Conservation (phyloP, 2,113 vertebrate species). For the Clarias magur region DNA sequence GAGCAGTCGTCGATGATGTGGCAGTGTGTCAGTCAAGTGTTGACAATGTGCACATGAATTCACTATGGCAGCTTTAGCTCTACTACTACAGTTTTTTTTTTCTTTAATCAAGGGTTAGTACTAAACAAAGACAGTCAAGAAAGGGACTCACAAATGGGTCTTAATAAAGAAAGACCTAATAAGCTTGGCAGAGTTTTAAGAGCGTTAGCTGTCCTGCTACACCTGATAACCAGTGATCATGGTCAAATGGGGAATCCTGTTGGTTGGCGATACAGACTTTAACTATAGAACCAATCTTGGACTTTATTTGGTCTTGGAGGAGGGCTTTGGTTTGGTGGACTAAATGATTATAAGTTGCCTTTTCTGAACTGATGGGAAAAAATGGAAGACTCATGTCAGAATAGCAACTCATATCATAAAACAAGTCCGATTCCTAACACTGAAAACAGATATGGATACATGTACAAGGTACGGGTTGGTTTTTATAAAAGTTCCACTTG, state of each 20-base stretch:
- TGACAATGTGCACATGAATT: slow-evolving; percentile 25
- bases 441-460: background rate
- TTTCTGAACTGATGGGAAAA: slow-evolving; percentile 37
- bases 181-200: background rate
- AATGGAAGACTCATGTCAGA: slow-evolving; percentile 56
- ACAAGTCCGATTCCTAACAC: background rate
- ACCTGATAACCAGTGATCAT: slow-evolving; percentile 4
- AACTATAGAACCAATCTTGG: slow-evolving; percentile 12
- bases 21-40: slow-evolving; percentile 35
- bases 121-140: slow-evolving; percentile 6
- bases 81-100: background rate
- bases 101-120: slow-evolving; percentile 7
- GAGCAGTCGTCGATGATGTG: slow-evolving; percentile 25
- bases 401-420: slow-evolving; percentile 44
- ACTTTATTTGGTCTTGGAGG: slow-evolving; percentile 45
- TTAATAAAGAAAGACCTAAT: background rate
- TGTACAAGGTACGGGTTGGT: background rate
- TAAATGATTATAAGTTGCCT: slow-evolving; percentile 45
- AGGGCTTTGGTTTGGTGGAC: slow-evolving; percentile 53
- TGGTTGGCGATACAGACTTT: background rate
- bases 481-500: background rate
- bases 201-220: background rate
- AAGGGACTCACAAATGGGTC: background rate
- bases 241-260: slow-evolving; percentile 21
- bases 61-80: slow-evolving; percentile 52